These are phyloP conservation scores for Mystacornis crossleyi DNA, from an alignment of 2,113 vertebrate species.

Conservation along the genomic window DNA sequence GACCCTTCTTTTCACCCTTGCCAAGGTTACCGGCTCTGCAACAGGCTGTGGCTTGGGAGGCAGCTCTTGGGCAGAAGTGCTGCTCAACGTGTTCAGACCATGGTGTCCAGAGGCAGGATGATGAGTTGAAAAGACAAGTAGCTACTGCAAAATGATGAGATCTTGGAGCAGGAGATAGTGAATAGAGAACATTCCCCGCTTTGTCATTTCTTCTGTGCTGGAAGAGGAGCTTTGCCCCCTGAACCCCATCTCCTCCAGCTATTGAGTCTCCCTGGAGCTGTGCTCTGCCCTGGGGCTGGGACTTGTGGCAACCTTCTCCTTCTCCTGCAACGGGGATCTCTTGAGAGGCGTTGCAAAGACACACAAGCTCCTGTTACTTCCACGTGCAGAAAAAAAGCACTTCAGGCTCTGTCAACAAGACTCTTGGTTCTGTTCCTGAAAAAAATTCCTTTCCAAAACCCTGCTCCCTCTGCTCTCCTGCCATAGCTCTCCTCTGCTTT, in stretches of 20 bases:
- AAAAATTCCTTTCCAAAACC: neutral
- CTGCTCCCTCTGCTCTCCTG: neutral
- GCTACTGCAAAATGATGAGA: neutral
- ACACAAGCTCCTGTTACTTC: fast-evolving
- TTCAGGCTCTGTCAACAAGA: neutral
- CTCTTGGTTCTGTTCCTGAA: neutral
- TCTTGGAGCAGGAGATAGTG: neutral
- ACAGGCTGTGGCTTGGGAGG: neutral
- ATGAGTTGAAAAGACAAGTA: neutral
- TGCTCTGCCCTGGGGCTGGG: neutral
- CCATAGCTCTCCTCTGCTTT: neutral
- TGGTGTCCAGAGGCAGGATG: neutral
- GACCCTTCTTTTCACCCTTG: neutral
- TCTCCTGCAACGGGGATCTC: neutral
- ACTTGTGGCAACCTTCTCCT: neutral
- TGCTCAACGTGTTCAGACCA: neutral
- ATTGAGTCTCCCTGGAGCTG: neutral
- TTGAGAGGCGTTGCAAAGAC: neutral
- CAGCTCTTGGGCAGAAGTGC: neutral
- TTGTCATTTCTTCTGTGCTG: neutral
- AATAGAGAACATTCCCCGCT: neutral
- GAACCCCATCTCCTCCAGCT: neutral
- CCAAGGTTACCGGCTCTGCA: neutral
- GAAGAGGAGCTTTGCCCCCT: neutral
- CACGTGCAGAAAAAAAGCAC: fast-evolving